phyloP scores from a whole-genome alignment of 2,797 vertebrate genomes.

The Rhinophrynus dorsalis region DNA sequence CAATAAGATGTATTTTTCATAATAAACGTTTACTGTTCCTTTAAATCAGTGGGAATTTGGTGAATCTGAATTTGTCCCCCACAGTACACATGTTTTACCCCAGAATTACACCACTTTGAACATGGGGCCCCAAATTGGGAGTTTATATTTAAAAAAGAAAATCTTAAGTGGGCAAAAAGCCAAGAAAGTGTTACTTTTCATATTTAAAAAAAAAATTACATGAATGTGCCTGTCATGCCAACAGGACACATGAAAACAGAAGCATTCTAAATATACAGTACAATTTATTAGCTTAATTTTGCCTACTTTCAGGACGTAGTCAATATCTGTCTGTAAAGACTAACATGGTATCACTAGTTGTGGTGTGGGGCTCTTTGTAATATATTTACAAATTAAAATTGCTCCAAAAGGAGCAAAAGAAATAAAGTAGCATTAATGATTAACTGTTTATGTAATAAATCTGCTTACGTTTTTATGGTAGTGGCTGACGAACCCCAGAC shows the following conservation, averaged over 20 bases:
- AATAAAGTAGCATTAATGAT: background rate
- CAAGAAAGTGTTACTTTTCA: slow-evolving; percentile 10
- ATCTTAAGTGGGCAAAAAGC: background rate
- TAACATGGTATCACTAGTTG: background rate
- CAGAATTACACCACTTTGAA: too few relatives aligned
- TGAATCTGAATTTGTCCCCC: too few relatives aligned
- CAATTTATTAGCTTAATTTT: slow-evolving; percentile 7
- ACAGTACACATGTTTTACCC: too few relatives aligned
- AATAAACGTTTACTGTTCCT: too few relatives aligned
- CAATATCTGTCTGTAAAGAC: background rate
- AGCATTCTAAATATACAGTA: background rate
- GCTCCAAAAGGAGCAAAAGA: background rate
- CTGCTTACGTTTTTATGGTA: background rate
- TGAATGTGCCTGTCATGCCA: background rate
- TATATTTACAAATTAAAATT: background rate
- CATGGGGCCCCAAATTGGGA: too few relatives aligned
- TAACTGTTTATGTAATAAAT: background rate
- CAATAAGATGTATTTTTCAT: too few relatives aligned
- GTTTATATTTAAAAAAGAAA: slow-evolving; percentile 14
- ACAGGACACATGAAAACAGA: background rate
- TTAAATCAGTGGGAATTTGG: too few relatives aligned
- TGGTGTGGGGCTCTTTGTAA: background rate
- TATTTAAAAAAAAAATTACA: background rate
- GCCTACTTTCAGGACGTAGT: background rate
- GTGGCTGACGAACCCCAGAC: background rate